A percentile compares a stretch with the other conserved stretches of the same genome.
These are phyloP conservation scores for Tineola bisselliella DNA, from an alignment of 2,888 invertebrate species.

Conservation along the genomic window DNA sequence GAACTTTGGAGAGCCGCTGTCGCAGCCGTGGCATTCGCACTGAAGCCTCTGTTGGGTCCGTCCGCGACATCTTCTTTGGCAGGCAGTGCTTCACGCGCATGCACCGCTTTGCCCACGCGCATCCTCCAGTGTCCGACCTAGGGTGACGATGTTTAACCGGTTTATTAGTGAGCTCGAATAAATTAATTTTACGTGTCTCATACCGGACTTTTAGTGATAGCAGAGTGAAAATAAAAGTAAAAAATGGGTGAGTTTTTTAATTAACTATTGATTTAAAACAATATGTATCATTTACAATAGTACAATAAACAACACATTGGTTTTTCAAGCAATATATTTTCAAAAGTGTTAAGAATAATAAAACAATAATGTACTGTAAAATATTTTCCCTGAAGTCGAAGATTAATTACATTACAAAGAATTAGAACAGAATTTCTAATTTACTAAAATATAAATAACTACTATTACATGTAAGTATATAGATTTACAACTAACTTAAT, in stretches of 20 bases:
- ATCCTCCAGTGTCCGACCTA: slow-evolving; percentile 29
- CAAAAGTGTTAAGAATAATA: too few relatives aligned
- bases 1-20: slow-evolving; percentile 46
- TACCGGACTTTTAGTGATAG: slow-evolving; percentile 40
- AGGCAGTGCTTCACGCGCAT: slow-evolving; percentile 29
- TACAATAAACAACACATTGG: too few relatives aligned
- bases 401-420: too few relatives aligned
- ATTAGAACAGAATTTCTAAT: too few relatives aligned
- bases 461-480: not conserved
- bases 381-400: too few relatives aligned
- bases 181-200: slow-evolving; percentile 48
- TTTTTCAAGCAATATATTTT: too few relatives aligned
- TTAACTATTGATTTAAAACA: not conserved
- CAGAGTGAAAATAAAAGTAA: slow-evolving; percentile 37
- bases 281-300: not conserved
- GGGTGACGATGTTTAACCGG: slow-evolving; percentile 56
- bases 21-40: slow-evolving; percentile 49
- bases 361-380: too few relatives aligned
- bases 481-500: not conserved
- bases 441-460: too few relatives aligned
- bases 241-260: slow-evolving; percentile 51
- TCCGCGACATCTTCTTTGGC: slow-evolving; percentile 50
- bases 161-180: slow-evolving; percentile 32
- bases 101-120: slow-evolving; percentile 32
- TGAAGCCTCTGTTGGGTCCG: slow-evolving; percentile 53